Evolutionary conservation across 2,797 vertebrate species (phyloP).

Genomic region (Distichodus sexfasciatus): DNA sequence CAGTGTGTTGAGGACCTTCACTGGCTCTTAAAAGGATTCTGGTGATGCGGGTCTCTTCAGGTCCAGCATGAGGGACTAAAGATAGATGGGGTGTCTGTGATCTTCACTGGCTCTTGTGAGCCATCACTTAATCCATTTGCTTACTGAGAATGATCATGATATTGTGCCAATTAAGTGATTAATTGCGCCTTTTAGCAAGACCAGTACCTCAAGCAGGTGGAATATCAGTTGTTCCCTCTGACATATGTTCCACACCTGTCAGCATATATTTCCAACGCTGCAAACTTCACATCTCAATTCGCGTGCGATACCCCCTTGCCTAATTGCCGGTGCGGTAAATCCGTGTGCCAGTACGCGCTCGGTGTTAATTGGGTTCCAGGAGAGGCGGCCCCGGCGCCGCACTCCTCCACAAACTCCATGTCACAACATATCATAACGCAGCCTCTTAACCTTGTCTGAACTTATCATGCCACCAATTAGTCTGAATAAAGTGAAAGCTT

Average conservation of each 20-base stretch:
- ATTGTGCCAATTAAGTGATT: too few relatives aligned
- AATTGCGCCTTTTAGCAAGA: too few relatives aligned
- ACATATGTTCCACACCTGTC: not conserved
- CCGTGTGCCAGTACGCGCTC: not conserved
- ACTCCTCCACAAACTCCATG: constrained; percentile 58
- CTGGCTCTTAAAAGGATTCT: too few relatives aligned
- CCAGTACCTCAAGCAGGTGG: too few relatives aligned
- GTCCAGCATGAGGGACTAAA: too few relatives aligned
- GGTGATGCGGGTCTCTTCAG: too few relatives aligned
- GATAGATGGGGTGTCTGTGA: too few relatives aligned
- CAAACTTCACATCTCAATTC: not conserved
- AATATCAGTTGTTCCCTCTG: too few relatives aligned
- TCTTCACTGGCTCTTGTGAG: too few relatives aligned
- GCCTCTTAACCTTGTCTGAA: constrained; percentile 69
- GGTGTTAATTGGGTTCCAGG: constrained; percentile 51
- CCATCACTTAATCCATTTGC: too few relatives aligned
- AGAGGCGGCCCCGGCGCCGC: constrained; percentile 36
- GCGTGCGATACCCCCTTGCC: not conserved
- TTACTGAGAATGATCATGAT: too few relatives aligned
- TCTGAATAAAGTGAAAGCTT: constrained; percentile 55
- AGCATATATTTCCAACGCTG: not conserved
- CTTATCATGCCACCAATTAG: constrained; percentile 71
- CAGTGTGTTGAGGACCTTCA: too few relatives aligned
- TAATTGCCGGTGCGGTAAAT: constrained; percentile 20
- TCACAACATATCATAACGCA: constrained; percentile 69